A percentile compares a stretch with the other conserved stretches of the same genome.
These are phyloP conservation scores for Smutsia gigantea DNA, from an alignment of 2,797 vertebrate genomes.

Conservation along the genomic window DNA sequence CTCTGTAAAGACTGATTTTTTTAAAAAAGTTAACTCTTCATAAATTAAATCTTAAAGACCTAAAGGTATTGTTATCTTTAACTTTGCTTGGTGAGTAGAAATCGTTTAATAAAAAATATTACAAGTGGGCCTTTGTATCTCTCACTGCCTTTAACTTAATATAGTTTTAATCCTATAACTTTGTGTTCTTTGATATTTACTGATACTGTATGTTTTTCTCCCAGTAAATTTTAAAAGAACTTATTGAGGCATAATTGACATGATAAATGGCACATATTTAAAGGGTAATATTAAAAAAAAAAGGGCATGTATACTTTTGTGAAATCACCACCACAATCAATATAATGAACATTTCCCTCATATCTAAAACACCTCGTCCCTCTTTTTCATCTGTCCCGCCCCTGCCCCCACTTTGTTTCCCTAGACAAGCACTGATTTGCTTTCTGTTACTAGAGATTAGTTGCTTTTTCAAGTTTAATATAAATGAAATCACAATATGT, in stretches of 20 bases:
- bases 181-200: neutral
- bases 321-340: neutral
- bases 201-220: neutral
- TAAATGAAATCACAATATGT: neutral
- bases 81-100: slow-evolving; percentile 45
- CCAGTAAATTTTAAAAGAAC: slow-evolving; percentile 10
- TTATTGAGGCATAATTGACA: neutral
- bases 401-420: neutral
- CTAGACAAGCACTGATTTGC: neutral
- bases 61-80: slow-evolving; percentile 57
- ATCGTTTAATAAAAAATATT: slow-evolving; percentile 51
- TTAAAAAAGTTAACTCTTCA: slow-evolving; percentile 13
- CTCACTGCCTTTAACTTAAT: neutral
- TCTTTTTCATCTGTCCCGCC: neutral
- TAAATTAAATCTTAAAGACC: slow-evolving; percentile 42
- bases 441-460: neutral
- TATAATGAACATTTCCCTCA: neutral
- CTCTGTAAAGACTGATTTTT: slow-evolving; percentile 36
- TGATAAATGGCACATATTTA: neutral
- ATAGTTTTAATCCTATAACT: slow-evolving; percentile 30
- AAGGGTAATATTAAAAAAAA: neutral
- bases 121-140: slow-evolving; percentile 1
- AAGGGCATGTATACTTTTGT: neutral
- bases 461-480: neutral
- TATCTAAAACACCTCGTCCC: neutral